Evolutionary conservation across 2,113 vertebrate genomes (phyloP), one percentile per base, ranked within the genome.

Genomic region (Ciconia stormi): DNA sequence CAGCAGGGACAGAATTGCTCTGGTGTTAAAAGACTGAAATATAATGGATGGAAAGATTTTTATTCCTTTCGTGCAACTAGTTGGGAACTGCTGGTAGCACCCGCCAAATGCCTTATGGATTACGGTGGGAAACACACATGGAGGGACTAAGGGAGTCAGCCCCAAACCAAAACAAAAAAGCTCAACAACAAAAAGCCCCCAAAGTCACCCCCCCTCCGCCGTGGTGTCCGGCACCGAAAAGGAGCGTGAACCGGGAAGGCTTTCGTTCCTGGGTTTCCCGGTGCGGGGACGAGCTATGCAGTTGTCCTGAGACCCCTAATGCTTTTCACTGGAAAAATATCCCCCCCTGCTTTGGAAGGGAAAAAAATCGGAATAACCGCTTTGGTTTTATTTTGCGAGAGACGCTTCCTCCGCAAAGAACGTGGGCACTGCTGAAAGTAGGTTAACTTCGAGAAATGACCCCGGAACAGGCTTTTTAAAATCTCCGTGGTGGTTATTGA

Each of bases 11-110:
- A 96, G 95, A 96, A 96, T 97, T 97, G 91, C 96, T 76, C 61
- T 76, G 93, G 90, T 95, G 95, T 95, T 95, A 96, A 97, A 97
- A 96, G 94, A 44, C 95, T 81, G 94, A 93, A 93, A 93, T 94
- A 73, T 96, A 94, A 95, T 95, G 92, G 92, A 93, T 93, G 88
- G 96, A 97, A 89, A 97, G 90, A 87, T 96, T 92, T 96, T 95
- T 95, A 94, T 96, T 89, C 94, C 92, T 95, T 82, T 93, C 87
- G 77, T 90, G 93, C 82, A 62, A 71, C 62, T 73, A 21, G 88
- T 82, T 52, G 95, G 95, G 89, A 96, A 83, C 90, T 72, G 80
- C 69, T 82, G 79, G 89, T 70, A 95, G 93, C 94, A 79, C 93
- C 93, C 83, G 92, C 90, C 90, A 62, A 93, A 77, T 38, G 27